Percentiles rank a stretch among this genome's conserved stretches.
These are phyloP conservation scores for Chiroxiphia lanceolata DNA, from an alignment of 2,797 vertebrate species.

Conservation along the genomic window DNA sequence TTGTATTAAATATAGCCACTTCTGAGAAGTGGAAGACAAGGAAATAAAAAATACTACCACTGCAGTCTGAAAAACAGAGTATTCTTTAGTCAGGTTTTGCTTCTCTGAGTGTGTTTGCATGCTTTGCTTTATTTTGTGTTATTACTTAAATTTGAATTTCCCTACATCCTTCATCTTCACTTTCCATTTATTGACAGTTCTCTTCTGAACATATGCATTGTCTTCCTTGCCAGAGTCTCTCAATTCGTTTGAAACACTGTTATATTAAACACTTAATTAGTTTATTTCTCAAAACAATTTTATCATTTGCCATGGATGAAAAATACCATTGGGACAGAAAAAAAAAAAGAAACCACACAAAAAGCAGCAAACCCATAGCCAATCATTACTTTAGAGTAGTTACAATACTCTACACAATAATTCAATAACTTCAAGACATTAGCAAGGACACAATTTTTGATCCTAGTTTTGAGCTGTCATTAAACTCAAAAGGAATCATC, in stretches of 20 bases:
- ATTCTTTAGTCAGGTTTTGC: neutral
- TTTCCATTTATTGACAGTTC: constrained; percentile 1
- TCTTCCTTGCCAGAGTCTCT: neutral
- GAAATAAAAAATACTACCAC: neutral
- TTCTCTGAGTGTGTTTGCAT: neutral
- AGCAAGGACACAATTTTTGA: neutral
- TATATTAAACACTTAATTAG: neutral
- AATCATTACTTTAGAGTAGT: neutral
- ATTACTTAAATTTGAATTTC: neutral
- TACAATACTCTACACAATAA: neutral
- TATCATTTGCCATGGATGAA: neutral
- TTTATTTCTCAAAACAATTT: neutral
- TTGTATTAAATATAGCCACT: neutral
- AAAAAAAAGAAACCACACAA: neutral
- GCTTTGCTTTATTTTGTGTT: neutral
- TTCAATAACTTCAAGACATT: neutral
- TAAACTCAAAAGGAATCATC: constrained; percentile 10
- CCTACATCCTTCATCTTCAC: neutral
- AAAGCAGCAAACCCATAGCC: neutral
- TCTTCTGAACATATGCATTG: neutral
- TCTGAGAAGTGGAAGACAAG: neutral
- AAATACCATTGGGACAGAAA: neutral
- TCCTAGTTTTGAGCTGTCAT: neutral
- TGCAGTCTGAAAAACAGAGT: neutral
- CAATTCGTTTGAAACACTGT: neutral